Conservation (phyloP, 2,888 invertebrate species). For the Alloplasta piceator region DNA sequence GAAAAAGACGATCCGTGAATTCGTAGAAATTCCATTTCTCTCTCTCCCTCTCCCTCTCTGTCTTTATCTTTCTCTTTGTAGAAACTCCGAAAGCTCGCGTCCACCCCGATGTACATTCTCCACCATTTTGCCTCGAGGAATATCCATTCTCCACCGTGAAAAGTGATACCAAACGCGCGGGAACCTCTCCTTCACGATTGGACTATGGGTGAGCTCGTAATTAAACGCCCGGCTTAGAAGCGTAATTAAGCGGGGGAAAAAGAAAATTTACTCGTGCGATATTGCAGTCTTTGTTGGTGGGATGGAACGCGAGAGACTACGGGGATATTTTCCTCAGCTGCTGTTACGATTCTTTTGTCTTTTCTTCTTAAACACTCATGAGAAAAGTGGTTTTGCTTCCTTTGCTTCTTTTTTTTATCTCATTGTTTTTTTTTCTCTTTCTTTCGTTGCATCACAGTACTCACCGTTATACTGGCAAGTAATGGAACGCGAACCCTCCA, state of each 20-base stretch:
- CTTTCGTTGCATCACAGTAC: slow-evolving; percentile 46
- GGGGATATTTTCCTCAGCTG: slow-evolving; percentile 2
- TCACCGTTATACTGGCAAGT: slow-evolving; percentile 88
- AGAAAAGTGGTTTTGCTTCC: slow-evolving; percentile 30
- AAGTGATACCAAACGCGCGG: slow-evolving; percentile 53
- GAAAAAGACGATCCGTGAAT: background rate
- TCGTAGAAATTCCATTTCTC: slow-evolving; percentile 20
- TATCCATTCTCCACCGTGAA: slow-evolving; percentile 53
- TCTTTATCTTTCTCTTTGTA: slow-evolving; percentile 5
- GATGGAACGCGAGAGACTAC: background rate
- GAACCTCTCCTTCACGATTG: slow-evolving; percentile 3
- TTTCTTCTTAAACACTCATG: slow-evolving; percentile 20
- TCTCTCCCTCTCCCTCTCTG: slow-evolving; percentile 11
- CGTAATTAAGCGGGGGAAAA: slow-evolving; percentile 59
- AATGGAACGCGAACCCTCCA: slow-evolving; percentile 90
- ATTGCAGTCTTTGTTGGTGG: slow-evolving; percentile 29
- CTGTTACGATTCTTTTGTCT: slow-evolving; percentile 25
- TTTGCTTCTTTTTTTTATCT: background rate
- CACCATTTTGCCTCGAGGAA: slow-evolving; percentile 39
- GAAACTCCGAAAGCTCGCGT: background rate
- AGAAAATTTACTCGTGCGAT: slow-evolving; percentile 56
- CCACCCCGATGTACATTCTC: slow-evolving; percentile 33
- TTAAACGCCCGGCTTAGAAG: slow-evolving; percentile 58
- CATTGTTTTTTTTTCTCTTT: slow-evolving; percentile 1
- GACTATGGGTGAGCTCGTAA: slow-evolving; percentile 63